Evolutionary conservation across 2,797 vertebrate species (phyloP).

Genomic region (Dallia pectoralis): DNA sequence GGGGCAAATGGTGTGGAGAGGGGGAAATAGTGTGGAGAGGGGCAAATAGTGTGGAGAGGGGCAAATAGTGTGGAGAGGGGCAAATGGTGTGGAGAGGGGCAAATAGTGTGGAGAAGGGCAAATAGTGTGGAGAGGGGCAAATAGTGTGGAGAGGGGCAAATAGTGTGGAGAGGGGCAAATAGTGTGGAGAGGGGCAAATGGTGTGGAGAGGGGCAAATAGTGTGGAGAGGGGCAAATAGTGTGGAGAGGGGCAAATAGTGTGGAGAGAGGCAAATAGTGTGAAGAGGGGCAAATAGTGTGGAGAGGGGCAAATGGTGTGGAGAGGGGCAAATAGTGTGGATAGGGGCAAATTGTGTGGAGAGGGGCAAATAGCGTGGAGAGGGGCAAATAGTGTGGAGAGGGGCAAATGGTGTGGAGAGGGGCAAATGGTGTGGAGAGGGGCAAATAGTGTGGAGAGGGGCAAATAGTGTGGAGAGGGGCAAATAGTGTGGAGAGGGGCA

Average conservation of each 20-base stretch:
- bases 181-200: slow-evolving; percentile 39
- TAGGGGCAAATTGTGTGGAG: slow-evolving; percentile 91
- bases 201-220: slow-evolving; percentile 56
- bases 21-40: slow-evolving; percentile 61
- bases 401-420: slow-evolving; percentile 34
- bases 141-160: slow-evolving; percentile 36
- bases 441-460: slow-evolving; percentile 33
- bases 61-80: slow-evolving; percentile 61
- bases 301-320: slow-evolving; percentile 57
- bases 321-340: slow-evolving; percentile 52
- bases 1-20: slow-evolving; percentile 21
- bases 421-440: slow-evolving; percentile 61
- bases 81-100: slow-evolving; percentile 44
- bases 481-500: slow-evolving; percentile 34
- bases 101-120: slow-evolving; percentile 65
- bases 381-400: slow-evolving; percentile 59
- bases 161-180: slow-evolving; percentile 57
- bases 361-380: slow-evolving; percentile 40
- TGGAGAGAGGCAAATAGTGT: slow-evolving; percentile 33
- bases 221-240: slow-evolving; percentile 40
- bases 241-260: slow-evolving; percentile 62
- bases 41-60: slow-evolving; percentile 31
- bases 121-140: too few relatives aligned
- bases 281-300: slow-evolving; percentile 50
- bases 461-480: slow-evolving; percentile 59